These are phyloP conservation scores for Abramis brama DNA, from an alignment of 2,113 vertebrate species.

Conservation along the genomic window DNA sequence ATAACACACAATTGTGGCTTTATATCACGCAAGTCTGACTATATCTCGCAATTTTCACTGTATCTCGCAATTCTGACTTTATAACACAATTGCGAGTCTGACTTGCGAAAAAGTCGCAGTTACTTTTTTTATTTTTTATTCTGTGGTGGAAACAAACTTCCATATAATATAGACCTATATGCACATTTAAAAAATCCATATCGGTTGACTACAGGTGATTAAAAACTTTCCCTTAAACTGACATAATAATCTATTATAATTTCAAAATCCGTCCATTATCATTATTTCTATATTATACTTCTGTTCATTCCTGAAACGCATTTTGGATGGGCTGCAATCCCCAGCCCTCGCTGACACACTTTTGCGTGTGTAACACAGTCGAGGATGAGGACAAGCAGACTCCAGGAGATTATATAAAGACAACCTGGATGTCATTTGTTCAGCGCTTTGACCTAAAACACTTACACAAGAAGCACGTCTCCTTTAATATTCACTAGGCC, in stretches of 20 bases:
- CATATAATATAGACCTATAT: background rate
- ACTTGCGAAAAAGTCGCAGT: too few relatives aligned
- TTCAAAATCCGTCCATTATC: background rate
- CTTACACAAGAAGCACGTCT: background rate
- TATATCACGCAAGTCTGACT: too few relatives aligned
- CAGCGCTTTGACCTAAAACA: conserved; percentile 8
- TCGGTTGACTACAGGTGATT: background rate
- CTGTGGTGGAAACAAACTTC: too few relatives aligned
- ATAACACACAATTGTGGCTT: too few relatives aligned
- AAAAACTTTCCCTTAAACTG: background rate
- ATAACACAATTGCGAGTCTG: too few relatives aligned
- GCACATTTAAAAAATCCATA: background rate
- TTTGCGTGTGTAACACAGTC: background rate
- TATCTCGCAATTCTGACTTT: too few relatives aligned
- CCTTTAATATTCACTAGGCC: conserved; percentile 15
- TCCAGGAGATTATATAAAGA: conserved; percentile 19
- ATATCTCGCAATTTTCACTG: too few relatives aligned
- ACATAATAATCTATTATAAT: background rate
- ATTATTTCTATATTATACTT: background rate
- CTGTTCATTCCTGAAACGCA: background rate
- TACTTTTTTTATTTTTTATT: too few relatives aligned
- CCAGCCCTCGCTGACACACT: background rate
- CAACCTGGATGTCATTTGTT: conserved; percentile 6
- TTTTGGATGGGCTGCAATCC: background rate
- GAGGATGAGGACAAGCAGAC: background rate